A percentile compares a stretch with the other conserved stretches of the same genome.
These are phyloP conservation scores for Boleophthalmus pectinirostris DNA, from an alignment of 2,113 vertebrate species.

Conservation along the genomic window DNA sequence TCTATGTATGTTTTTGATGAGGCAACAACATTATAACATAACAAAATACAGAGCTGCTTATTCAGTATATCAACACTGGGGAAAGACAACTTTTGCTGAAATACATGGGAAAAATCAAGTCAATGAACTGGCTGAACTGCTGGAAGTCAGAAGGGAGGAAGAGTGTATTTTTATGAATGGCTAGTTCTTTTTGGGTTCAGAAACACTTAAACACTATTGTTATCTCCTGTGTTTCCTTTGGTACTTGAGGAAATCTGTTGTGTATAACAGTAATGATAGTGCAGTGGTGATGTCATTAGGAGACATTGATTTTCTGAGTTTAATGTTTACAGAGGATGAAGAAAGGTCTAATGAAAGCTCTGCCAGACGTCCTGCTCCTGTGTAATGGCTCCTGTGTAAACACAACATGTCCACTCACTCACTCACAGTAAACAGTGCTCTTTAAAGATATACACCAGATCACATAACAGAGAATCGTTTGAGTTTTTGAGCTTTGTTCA, in stretches of 20 bases:
- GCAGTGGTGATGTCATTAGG: slow-evolving; percentile 32
- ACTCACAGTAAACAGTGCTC: slow-evolving; percentile 60
- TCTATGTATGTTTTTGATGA: too few species aligned
- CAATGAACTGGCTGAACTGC: too few species aligned
- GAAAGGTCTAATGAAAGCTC: slow-evolving; percentile 36
- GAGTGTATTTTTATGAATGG: not conserved
- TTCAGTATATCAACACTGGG: too few species aligned
- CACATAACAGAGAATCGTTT: not conserved
- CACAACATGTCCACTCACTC: slow-evolving; percentile 60
- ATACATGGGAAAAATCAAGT: too few species aligned
- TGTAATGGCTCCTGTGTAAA: slow-evolving; percentile 47
- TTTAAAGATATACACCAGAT: slow-evolving; percentile 3
- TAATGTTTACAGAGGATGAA: slow-evolving; percentile 29
- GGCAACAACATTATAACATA: too few species aligned
- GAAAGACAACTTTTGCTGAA: too few species aligned
- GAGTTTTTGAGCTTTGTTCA: too few species aligned
- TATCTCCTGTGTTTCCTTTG: not conserved
- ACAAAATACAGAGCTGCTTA: too few species aligned
- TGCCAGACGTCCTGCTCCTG: slow-evolving; percentile 62
- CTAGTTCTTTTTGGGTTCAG: not conserved
- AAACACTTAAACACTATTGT: not conserved
- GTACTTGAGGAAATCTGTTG: not conserved
- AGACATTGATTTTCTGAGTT: slow-evolving; percentile 36
- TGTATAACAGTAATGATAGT: slow-evolving; percentile 33
- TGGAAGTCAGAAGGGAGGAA: too few species aligned